Percentiles rank a stretch among this genome's conserved stretches.
Evolutionary conservation across 2,888 invertebrate genomes (phyloP).

Genomic region (Argyresthia albistria): DNA sequence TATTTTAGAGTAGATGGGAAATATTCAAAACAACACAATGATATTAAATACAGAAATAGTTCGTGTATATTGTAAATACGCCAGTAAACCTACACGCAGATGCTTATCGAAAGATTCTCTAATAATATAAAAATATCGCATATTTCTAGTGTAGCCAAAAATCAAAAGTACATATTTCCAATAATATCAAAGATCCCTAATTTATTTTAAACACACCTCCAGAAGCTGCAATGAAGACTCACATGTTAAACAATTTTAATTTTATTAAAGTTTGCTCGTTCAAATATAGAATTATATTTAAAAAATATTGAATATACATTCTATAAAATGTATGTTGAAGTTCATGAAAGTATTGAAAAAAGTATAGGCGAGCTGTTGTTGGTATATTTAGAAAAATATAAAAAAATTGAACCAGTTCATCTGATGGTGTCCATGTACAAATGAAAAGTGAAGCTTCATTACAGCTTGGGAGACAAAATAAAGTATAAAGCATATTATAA

Average conservation of each 20-base stretch:
- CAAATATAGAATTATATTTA: conserved; percentile 68
- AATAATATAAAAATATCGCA: conserved; percentile 36
- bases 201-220: conserved; percentile 35
- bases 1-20: conserved; percentile 37
- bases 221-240: conserved; percentile 44
- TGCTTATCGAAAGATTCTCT: conserved; percentile 47
- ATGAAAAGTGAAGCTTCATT: conserved; percentile 60
- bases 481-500: conserved; percentile 47
- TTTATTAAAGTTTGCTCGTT: conserved; percentile 72
- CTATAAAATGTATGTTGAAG: conserved; percentile 36
- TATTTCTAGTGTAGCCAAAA: conserved; percentile 61
- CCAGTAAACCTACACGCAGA: conserved; percentile 42
- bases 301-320: conserved; percentile 56
- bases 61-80: conserved; percentile 37
- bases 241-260: conserved; percentile 70
- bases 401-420: conserved; percentile 72
- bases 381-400: conserved; percentile 72
- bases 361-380: conserved; percentile 58
- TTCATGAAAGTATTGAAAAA: conserved; percentile 33
- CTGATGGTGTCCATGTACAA: conserved; percentile 81
- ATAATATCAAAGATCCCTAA: conserved; percentile 64
- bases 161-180: conserved; percentile 65
- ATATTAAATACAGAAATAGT: conserved; percentile 22
- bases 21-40: conserved; percentile 27
- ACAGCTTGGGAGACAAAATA: conserved; percentile 34